Evolutionary conservation across 2,888 invertebrate species (phyloP).

Genomic region (Drosophila anceps): DNA sequence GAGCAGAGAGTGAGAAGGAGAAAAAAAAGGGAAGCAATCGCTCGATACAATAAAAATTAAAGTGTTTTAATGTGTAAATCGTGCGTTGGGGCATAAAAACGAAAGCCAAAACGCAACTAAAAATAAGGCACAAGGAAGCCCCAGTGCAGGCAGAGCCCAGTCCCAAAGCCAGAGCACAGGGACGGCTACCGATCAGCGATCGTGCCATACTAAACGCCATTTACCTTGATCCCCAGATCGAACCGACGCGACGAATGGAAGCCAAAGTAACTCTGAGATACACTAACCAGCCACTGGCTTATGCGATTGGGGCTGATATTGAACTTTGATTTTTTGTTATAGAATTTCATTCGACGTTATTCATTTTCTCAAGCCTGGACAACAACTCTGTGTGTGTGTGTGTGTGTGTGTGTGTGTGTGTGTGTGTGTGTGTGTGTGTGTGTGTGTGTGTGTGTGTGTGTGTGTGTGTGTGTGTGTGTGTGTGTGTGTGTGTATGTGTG

Average conservation of each 20-base stretch:
- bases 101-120: constrained; percentile 43
- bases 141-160: constrained; percentile 40
- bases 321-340: constrained; percentile 74
- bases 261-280: constrained; percentile 57
- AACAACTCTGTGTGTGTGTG: constrained; percentile 2
- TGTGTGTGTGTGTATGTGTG: constrained; percentile 35
- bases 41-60: constrained; percentile 74
- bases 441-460: constrained; percentile 2
- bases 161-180: constrained; percentile 41
- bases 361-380: constrained; percentile 59
- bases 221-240: constrained; percentile 72
- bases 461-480: neutral
- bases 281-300: constrained; percentile 2
- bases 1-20: too few species aligned
- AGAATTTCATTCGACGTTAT: constrained; percentile 64
- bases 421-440: constrained; percentile 13
- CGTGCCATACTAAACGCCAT: constrained; percentile 78
- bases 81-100: constrained; percentile 76
- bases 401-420: constrained; percentile 41
- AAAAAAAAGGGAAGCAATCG: constrained; percentile 60
- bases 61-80: constrained; percentile 83
- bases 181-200: constrained; percentile 66
- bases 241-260: constrained; percentile 47
- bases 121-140: constrained; percentile 65
- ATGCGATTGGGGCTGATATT: constrained; percentile 65